These are phyloP conservation scores for Cybosia mesomella DNA, from an alignment of 2,888 invertebrate species.

Conservation along the genomic window DNA sequence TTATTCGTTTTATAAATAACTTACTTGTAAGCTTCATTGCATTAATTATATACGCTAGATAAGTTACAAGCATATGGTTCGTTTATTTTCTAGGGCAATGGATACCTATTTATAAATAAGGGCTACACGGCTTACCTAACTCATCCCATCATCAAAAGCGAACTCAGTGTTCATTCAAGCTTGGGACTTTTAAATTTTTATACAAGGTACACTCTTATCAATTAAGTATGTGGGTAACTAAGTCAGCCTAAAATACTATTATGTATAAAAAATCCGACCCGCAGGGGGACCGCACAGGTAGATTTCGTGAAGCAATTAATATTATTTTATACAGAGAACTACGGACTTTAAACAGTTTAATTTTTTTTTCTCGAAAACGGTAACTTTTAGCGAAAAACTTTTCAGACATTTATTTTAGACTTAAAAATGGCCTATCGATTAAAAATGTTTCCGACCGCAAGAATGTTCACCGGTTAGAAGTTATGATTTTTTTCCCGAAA, in stretches of 20 bases:
- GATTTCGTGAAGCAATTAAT: too few relatives aligned
- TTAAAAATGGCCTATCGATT: too few relatives aligned
- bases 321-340: too few relatives aligned
- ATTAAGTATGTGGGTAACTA: background rate
- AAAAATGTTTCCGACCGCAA: too few relatives aligned
- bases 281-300: too few relatives aligned
- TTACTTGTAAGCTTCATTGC: constrained; percentile 69
- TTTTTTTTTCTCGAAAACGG: too few relatives aligned
- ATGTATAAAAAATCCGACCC: background rate
- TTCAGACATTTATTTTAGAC: too few relatives aligned
- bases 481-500: too few relatives aligned
- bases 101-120: constrained; percentile 81
- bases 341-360: too few relatives aligned
- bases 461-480: too few relatives aligned
- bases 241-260: background rate
- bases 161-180: constrained; percentile 70
- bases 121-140: constrained; percentile 77
- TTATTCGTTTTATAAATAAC: constrained; percentile 22
- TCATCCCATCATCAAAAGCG: constrained; percentile 65
- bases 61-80: constrained; percentile 76
- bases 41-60: constrained; percentile 77
- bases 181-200: constrained; percentile 53
- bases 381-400: too few relatives aligned
- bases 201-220: constrained; percentile 35
- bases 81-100: constrained; percentile 82